phyloP scores from a whole-genome alignment of 2,113 vertebrate species.

The Probosciger aterrimus region DNA sequence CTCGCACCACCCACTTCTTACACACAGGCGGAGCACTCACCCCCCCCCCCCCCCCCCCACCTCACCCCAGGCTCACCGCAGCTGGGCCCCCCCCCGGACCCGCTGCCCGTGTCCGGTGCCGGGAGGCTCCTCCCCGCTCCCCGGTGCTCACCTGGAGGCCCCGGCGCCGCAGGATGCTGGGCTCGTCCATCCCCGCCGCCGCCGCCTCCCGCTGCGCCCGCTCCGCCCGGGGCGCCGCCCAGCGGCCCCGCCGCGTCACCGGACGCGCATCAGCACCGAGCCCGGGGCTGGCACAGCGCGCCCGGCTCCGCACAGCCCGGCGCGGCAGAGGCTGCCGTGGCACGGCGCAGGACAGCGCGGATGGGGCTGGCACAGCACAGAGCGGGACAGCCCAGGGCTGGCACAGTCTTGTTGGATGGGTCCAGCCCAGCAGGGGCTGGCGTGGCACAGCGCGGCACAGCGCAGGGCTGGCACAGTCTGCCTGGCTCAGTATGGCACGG shows the following conservation, averaged over 20 bases:
- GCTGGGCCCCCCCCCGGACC: too few relatives aligned
- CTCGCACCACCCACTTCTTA: not conserved
- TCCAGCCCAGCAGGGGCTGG: not conserved
- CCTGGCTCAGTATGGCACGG: not conserved
- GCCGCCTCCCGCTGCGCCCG: not conserved
- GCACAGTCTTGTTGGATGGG: not conserved
- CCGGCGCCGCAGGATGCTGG: conserved; percentile 74
- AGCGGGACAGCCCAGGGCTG: not conserved
- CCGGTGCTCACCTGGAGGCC: conserved; percentile 73
- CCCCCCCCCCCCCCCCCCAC: not conserved
- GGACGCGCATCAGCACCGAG: not conserved
- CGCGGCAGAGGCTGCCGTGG: not conserved
- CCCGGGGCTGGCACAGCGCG: not conserved
- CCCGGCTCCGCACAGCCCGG: too few relatives aligned
- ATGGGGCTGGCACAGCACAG: not conserved
- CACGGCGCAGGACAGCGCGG: not conserved
- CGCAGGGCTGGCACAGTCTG: not conserved
- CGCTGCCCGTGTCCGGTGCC: not conserved
- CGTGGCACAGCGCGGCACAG: fast-evolving
- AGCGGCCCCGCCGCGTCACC: conserved; percentile 15
- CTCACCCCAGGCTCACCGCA: not conserved
- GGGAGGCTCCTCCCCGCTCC: not conserved
- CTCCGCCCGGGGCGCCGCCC: conserved; percentile 5
- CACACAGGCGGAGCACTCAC: not conserved
- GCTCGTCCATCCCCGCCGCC: conserved; percentile 67